Base-by-base conservation (phyloP, 1,140 invertebrate species). In the Microplitis mediator region DNA sequence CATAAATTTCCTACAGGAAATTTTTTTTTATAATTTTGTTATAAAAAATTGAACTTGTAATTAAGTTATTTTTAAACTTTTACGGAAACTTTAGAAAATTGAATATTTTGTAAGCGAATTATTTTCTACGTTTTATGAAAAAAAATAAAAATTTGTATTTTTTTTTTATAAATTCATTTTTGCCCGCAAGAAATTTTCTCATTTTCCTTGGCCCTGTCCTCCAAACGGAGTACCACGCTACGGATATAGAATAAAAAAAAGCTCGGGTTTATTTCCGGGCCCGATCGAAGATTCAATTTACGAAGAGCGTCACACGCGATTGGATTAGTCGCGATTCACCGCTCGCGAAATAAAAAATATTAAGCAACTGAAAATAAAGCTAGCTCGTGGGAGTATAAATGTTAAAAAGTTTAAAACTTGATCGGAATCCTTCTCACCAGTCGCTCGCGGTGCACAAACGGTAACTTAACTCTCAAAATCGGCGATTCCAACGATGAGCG, bases 401-500 rank as follows among this genome's bases (percentile, higher is more conserved):
- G 35, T 63, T 63, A 36, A 71, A 71, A 71, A 35, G n/a, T 39
- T 23, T 58, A n/a, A 63, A 71, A 71, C 69, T 71, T 2, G 23
- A 23, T 23, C 63, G 63, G 51, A 71, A 71, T 54, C 69, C 35
- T 45, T 71, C 63, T 71, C 23, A 23, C 45, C 39, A 72, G 39
- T 50, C 64, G 39, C 60, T 52, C 54, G 63, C 45, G 71, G 71
- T 72, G 64, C 64, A 72, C 71, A 67, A 72, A 72, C 71, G 71
- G 67, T 64, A 72, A 72, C 71, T 72, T 72, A 72, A 72, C 71
- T 72, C 71, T 64, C 71, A 67, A 72, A 72, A 72, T 72, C 71
- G 71, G 64, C 63, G 71, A 72, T 64, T 72, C 71, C 52, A 67
- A 36, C 60, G 71, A 72, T 72, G 71, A 72, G 71, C 56, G 71